Base-by-base conservation (phyloP, 2,797 vertebrate genomes). In the Heliangelus exortis region DNA sequence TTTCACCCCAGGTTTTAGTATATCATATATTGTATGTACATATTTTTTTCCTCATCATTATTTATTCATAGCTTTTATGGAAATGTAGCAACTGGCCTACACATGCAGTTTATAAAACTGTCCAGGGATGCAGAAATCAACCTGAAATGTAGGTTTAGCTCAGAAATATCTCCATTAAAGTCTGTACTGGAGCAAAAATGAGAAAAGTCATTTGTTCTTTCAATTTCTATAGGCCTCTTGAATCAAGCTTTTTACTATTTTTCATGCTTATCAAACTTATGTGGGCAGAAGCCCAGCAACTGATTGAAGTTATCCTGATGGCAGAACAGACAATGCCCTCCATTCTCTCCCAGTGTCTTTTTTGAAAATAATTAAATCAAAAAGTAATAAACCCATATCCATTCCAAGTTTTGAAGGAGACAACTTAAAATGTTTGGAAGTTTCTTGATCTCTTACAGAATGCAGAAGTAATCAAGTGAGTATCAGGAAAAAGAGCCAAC, bases 271-370 rank as follows among this genome's bases (percentile, higher is more conserved):
- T 63, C 39, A 82, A 95, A 92, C n/a, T 98, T 47, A 98, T 97
- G 73, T 92, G 96, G 94, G 98, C 98, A 15, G 98, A 99, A 79
- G 96, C 99, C 55, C 96, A 73, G 23, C 33, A 98, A 85, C 88
- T 98, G 57, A 72, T 98, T 58, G 98, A 99, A 96, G 96, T 94
- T 87, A 97, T 98, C 41, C 85, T 99, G 91, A 98, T 98, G 97
- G 72, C 98, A 87, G 98, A 98, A 96, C 98, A 99, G 96, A 97
- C 96, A 47, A 95, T 98, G 26, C 51, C 96, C 11, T 96, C 47
- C 31, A 96, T 98, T 86, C 96, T 99, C 5, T 87, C 90, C 0
- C 23, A 96, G 2, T 99, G 98, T 87, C 95, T 94, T 92, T 95
- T 97, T 41, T 98, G 33, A 82, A 93, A 97, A 97, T 98, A 97